These are phyloP conservation scores for Eubasilissa splendida DNA, from an alignment of 2,888 invertebrate genomes.

Conservation along the genomic window DNA sequence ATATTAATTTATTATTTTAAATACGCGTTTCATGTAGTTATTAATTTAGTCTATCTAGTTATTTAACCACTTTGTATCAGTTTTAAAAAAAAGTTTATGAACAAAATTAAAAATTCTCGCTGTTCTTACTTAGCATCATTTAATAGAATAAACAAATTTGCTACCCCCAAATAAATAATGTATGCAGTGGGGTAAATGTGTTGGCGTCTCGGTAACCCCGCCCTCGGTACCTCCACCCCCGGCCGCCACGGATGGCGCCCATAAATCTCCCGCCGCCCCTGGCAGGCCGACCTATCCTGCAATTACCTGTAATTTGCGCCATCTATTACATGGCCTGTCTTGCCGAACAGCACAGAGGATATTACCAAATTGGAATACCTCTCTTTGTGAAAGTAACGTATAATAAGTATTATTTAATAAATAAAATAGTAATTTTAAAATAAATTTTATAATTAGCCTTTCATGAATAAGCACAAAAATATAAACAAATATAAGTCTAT, in stretches of 20 bases:
- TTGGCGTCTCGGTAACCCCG: not conserved
- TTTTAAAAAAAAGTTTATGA: no score
- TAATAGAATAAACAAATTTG: no score
- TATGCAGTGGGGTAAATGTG: conserved; percentile 15
- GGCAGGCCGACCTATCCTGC: conserved; percentile 47
- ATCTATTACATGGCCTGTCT: conserved; percentile 53
- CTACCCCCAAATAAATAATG: not conserved
- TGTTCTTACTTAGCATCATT: no score
- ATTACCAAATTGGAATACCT: conserved; percentile 43
- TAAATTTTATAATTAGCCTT: no score
- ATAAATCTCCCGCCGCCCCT: conserved; percentile 52
- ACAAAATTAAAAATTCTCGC: no score
- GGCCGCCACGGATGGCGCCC: conserved; percentile 34
- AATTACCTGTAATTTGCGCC: conserved; percentile 57
- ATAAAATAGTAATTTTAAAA: no score
- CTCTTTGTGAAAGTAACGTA: conserved; percentile 10
- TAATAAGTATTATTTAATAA: not conserved
- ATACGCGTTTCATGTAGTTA: no score
- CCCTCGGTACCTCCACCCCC: not conserved
- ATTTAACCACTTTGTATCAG: no score
- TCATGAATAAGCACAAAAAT: no score
- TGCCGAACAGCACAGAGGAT: conserved; percentile 41
- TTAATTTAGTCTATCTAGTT: no score
- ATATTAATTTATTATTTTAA: no score
- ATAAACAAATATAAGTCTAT: no score